Evolutionary conservation across 2,113 vertebrate species (phyloP).

Genomic region (Heterocephalus glaber): DNA sequence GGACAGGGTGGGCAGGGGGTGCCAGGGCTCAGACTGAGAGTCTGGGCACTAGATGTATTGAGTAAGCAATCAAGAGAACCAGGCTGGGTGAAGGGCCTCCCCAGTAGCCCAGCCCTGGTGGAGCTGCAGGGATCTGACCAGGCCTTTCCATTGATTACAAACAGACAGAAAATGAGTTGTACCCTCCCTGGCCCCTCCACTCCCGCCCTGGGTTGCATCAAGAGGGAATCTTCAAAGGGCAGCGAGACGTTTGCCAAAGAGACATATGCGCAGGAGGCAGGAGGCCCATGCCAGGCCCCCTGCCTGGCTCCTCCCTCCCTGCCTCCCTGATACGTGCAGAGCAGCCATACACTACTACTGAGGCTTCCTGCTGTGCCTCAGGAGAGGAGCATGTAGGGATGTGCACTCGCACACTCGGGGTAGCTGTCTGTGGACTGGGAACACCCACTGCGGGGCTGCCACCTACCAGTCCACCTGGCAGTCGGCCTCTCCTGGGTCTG

Average conservation of each 20-base stretch:
- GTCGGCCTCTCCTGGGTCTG: background rate
- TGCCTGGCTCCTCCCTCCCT: constrained; percentile 53
- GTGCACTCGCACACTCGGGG: background rate
- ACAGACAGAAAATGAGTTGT: constrained; percentile 67
- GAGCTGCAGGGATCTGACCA: constrained; percentile 35
- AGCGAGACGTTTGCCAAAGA: constrained; percentile 64
- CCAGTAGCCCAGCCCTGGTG: constrained; percentile 8
- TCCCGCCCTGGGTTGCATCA: constrained; percentile 61
- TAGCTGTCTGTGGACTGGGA: background rate
- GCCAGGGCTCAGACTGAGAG: background rate
- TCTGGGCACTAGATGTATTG: background rate
- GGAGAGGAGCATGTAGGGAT: constrained; percentile 47
- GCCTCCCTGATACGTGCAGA: constrained; percentile 46
- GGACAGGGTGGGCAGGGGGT: background rate
- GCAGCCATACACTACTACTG: constrained; percentile 41
- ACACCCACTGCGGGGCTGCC: background rate
- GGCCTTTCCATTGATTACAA: constrained; percentile 76
- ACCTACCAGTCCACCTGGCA: background rate
- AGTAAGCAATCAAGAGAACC: background rate
- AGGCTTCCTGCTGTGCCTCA: background rate
- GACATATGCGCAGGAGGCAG: constrained; percentile 60
- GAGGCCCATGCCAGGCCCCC: constrained; percentile 59
- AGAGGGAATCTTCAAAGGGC: constrained; percentile 75
- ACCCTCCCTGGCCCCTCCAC: constrained; percentile 52
- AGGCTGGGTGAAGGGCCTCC: background rate